Conservation (phyloP, 2,888 invertebrate genomes). For the Protodeltote pygarga region DNA sequence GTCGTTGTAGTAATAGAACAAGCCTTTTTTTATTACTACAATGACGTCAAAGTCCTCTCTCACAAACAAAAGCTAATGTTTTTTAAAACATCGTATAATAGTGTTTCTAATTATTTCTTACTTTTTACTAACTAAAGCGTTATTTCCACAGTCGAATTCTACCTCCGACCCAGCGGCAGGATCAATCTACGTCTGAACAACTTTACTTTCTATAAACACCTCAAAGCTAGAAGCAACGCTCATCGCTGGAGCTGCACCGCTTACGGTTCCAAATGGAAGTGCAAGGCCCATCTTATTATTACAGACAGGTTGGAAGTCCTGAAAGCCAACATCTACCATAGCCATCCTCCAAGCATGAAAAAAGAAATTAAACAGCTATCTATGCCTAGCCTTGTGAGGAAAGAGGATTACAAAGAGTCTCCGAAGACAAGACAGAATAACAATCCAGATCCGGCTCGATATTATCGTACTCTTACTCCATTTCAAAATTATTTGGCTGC, state of each 20-base stretch:
- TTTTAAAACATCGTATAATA: not conserved
- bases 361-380: constrained; percentile 47
- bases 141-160: constrained; percentile 67
- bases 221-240: constrained; percentile 73
- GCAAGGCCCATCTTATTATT: constrained; percentile 77
- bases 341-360: constrained; percentile 67
- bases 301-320: constrained; percentile 75
- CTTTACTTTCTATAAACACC: constrained; percentile 78
- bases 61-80: not conserved
- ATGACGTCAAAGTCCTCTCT: not conserved
- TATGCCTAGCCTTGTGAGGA: constrained; percentile 31
- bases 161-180: constrained; percentile 75
- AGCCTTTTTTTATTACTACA: not conserved
- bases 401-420: constrained; percentile 33
- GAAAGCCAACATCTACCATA: constrained; percentile 71
- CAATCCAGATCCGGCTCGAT: constrained; percentile 19
- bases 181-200: constrained; percentile 78
- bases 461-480: constrained; percentile 57
- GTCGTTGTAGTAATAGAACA: not conserved
- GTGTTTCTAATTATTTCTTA: not conserved
- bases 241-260: constrained; percentile 80
- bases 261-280: constrained; percentile 77
- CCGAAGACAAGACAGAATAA: constrained; percentile 8
- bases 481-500: constrained; percentile 74
- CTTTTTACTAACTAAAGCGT: constrained; percentile 13